Percentiles rank a stretch among this genome's conserved stretches.
phyloP scores from a whole-genome alignment of 2,888 invertebrate species.

The Drosophila antonietae region DNA sequence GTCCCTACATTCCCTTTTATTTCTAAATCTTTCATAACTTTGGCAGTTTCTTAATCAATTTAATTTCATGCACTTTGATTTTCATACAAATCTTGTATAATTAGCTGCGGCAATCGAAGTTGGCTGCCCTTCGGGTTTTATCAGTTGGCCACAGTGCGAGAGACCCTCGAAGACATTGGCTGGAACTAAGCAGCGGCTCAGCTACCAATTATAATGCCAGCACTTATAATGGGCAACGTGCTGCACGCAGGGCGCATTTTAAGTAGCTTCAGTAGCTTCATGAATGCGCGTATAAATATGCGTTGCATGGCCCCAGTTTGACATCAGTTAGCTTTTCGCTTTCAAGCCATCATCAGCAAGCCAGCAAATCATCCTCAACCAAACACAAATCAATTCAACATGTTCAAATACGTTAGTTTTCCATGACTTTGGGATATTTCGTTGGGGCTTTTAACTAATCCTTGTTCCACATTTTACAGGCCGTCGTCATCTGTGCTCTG shows the following conservation, averaged over 20 bases:
- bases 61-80: slow-evolving; percentile 22
- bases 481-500: slow-evolving; percentile 72
- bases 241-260: slow-evolving; percentile 48
- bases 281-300: slow-evolving; percentile 60
- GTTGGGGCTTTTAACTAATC: slow-evolving; percentile 5
- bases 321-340: slow-evolving; percentile 63
- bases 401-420: slow-evolving; percentile 74
- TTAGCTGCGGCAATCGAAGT: slow-evolving; percentile 41
- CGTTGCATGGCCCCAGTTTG: slow-evolving; percentile 36
- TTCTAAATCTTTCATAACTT: background rate
- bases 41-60: slow-evolving; percentile 23
- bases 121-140: slow-evolving; percentile 75
- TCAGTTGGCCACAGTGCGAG: slow-evolving; percentile 5
- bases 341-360: slow-evolving; percentile 26
- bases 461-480: slow-evolving; percentile 37
- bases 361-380: slow-evolving; percentile 23
- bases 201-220: slow-evolving; percentile 54
- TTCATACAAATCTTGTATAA: slow-evolving; percentile 41
- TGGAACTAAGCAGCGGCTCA: slow-evolving; percentile 40
- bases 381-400: slow-evolving; percentile 43
- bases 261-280: slow-evolving; percentile 41
- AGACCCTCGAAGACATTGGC: slow-evolving; percentile 53
- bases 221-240: slow-evolving; percentile 63
- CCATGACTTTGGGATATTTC: background rate
- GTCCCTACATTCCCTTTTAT: too few relatives aligned